phyloP scores from a whole-genome alignment of 2,797 vertebrate species.

The Crypturellus tataupa region DNA sequence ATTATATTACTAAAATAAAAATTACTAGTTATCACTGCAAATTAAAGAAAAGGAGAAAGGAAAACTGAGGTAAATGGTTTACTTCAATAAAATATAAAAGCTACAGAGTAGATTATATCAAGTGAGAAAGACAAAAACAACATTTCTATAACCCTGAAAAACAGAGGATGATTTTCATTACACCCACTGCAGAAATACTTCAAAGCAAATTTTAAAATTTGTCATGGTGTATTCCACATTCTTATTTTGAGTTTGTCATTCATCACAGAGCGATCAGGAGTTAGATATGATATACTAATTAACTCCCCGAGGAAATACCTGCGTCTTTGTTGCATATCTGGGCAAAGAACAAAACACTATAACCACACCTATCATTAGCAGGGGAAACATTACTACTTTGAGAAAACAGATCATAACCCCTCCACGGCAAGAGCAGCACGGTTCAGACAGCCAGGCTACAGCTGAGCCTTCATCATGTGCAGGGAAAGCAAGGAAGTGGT shows the following conservation, averaged over 20 bases:
- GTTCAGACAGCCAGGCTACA: background rate
- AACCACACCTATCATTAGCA: conserved; percentile 61
- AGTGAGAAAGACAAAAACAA: background rate
- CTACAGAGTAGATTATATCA: conserved; percentile 18
- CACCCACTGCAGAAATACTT: conserved; percentile 50
- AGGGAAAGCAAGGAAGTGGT: background rate
- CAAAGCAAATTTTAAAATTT: conserved; percentile 62
- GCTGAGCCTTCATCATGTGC: background rate
- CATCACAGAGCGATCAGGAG: conserved; percentile 49
- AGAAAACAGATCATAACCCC: background rate
- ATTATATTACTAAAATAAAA: conserved; percentile 15
- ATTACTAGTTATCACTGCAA: conserved; percentile 25
- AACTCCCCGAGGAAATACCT: conserved; percentile 65
- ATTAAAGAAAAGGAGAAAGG: background rate
- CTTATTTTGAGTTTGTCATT: conserved; percentile 68
- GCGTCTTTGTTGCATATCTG: conserved; percentile 34
- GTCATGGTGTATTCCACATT: conserved; percentile 42
- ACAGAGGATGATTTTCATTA: conserved; percentile 48
- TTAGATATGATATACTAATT: conserved; percentile 65
- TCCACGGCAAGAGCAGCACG: background rate
- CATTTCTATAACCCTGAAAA: conserved; percentile 32
- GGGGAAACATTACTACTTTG: background rate
- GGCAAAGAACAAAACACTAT: conserved; percentile 60
- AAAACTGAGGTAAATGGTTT: conserved; percentile 21
- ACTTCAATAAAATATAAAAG: conserved; percentile 24